These are phyloP conservation scores for Heliocidaris tuberculata DNA, from an alignment of 35 echinoderm and acorn worm genomes.

Conservation along the genomic window DNA sequence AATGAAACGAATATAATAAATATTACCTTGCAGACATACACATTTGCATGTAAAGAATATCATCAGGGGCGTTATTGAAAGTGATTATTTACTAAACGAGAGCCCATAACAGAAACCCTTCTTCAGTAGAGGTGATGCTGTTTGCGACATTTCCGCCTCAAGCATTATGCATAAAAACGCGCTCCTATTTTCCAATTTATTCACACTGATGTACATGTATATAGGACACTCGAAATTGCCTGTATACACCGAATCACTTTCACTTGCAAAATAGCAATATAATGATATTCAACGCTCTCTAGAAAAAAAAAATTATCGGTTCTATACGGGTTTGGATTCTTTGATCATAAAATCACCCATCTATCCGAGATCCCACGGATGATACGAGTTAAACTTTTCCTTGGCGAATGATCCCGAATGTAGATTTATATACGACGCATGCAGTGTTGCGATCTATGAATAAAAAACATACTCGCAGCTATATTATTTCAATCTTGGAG, in stretches of 20 bases:
- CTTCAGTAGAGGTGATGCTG: neutral
- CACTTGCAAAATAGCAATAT: neutral
- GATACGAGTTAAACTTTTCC: neutral
- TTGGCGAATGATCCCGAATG: neutral
- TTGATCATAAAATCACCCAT: neutral
- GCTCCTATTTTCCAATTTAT: neutral
- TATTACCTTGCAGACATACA: no score
- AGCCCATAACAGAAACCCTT: neutral
- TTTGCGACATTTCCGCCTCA: neutral
- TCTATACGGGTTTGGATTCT: neutral
- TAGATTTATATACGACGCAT: neutral
- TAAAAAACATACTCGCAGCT: neutral
- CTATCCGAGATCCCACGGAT: neutral
- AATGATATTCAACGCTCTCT: neutral
- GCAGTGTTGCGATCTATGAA: neutral
- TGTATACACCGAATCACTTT: neutral
- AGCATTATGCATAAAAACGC: neutral
- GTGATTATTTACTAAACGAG: neutral
- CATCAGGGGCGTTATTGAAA: neutral
- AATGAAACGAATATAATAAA: no score
- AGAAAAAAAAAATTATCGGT: neutral
- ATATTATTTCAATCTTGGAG: constrained; percentile 38
- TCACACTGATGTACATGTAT: neutral
- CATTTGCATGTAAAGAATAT: neutral
- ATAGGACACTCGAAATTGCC: neutral